Evolutionary conservation across 2,113 vertebrate genomes (phyloP).

Genomic region (Callorhinus ursinus): DNA sequence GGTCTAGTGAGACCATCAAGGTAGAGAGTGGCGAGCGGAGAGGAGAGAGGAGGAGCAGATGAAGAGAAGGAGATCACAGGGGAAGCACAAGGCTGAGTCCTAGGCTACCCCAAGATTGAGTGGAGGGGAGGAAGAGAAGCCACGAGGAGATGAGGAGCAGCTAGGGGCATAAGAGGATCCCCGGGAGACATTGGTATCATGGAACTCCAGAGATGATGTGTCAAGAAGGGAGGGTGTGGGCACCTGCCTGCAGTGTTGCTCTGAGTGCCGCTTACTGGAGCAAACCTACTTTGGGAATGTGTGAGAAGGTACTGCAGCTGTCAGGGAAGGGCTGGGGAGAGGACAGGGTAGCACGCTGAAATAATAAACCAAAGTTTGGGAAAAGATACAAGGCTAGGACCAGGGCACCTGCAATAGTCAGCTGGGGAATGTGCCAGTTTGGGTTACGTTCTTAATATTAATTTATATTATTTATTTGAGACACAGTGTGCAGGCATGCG

Average conservation of each 20-base stretch:
- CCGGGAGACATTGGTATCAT: not conserved
- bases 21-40: not conserved
- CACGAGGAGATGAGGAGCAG: not conserved
- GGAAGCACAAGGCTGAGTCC: not conserved
- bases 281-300: not conserved
- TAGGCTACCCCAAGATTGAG: not conserved
- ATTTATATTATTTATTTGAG: too few species aligned
- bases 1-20: not conserved
- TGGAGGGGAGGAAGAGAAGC: not conserved
- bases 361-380: not conserved
- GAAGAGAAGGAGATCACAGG: accelerated
- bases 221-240: not conserved
- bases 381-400: not conserved
- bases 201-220: not conserved
- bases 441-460: not conserved
- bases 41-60: not conserved
- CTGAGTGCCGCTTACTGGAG: not conserved
- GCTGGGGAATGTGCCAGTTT: too few species aligned
- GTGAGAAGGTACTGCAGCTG: not conserved
- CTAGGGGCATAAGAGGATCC: not conserved
- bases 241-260: accelerated
- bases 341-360: not conserved
- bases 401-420: not conserved
- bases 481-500: too few species aligned
- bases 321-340: not conserved